Evolutionary conservation across 2,888 invertebrate species (phyloP).

Genomic region (Horisme vitalbata): DNA sequence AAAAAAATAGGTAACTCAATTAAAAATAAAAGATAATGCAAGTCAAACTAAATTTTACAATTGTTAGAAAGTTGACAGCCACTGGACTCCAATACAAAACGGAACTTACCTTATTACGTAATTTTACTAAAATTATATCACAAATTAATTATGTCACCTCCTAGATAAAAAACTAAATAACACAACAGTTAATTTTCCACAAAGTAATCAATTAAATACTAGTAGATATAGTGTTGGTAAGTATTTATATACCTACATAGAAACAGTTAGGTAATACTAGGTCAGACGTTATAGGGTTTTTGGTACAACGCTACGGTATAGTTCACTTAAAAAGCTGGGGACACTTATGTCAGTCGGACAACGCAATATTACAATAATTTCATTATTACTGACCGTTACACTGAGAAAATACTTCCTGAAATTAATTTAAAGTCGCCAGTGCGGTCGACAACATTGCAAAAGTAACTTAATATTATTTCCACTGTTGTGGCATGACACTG

Average conservation of each 20-base stretch:
- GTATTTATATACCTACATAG: neutral
- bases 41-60: too few relatives aligned
- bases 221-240: too few relatives aligned
- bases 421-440: too few relatives aligned
- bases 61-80: neutral
- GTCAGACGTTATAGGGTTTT: neutral
- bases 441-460: too few relatives aligned
- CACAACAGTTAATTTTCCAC: conserved; percentile 28
- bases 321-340: conserved; percentile 35
- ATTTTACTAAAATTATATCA: conserved; percentile 39
- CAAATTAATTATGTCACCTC: conserved; percentile 58
- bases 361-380: too few relatives aligned
- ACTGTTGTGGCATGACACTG: too few relatives aligned
- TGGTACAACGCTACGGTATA: neutral
- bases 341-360: too few relatives aligned
- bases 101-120: conserved; percentile 1
- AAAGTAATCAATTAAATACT: conserved; percentile 7
- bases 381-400: too few relatives aligned
- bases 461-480: too few relatives aligned
- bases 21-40: conserved; percentile 9
- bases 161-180: conserved; percentile 46
- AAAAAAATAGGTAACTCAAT: neutral
- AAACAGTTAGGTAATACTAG: neutral
- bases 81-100: neutral
- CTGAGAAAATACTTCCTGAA: too few relatives aligned